Base-by-base conservation (phyloP, 53 echinoderm and acorn worm species). In the Holothuria leucospilota region DNA sequence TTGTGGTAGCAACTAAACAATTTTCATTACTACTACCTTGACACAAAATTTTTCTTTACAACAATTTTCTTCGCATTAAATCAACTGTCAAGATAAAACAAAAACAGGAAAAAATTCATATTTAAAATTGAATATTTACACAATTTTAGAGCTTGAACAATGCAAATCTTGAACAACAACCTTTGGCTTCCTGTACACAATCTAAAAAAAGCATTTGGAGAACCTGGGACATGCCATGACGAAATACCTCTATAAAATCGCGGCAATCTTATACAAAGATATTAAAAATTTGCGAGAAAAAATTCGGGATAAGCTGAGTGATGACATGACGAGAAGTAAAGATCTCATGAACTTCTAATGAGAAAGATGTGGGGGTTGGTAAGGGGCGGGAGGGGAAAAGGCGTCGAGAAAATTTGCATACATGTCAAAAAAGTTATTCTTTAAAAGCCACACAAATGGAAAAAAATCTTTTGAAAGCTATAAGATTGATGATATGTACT, bases 1-100 rank as follows among this genome's bases (percentile, higher is more conserved):
- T 78, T 78, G 72, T 72, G 18, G 42, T 72, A 72, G 72, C 72
- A 72, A 72, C 72, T 72, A 72, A 72, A 39, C 39, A 72, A 38
- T 72, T 72, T 42, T 72, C 72, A 72, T 72, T n/a, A 28, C 68
- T 68, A 72, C 39, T 72, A 72, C 49, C 72, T 41, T 72, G 72
- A 72, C 72, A 72, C 72, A 72, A 72, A 41, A n/a, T 70, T 72
- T 71, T 40, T 71, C 23, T 72, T 72, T 39, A 38, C 39, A 38
- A 72, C 72, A 39, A 39, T 72, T 72, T 40, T 70, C 34, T 72
- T 39, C 29, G 40, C 21, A 41, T 46, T 41, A 39, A 72, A 41
- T 72, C 18, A 41, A 71, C 42, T 72, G 72, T 72, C n/a, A 46
- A 72, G 72, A 72, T 72, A 40, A 41, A 39, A 72, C 39, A 4